A percentile compares a stretch with the other conserved stretches of the same genome.
Evolutionary conservation across 2,888 invertebrate genomes (phyloP).

Genomic region (Thecophora atra): DNA sequence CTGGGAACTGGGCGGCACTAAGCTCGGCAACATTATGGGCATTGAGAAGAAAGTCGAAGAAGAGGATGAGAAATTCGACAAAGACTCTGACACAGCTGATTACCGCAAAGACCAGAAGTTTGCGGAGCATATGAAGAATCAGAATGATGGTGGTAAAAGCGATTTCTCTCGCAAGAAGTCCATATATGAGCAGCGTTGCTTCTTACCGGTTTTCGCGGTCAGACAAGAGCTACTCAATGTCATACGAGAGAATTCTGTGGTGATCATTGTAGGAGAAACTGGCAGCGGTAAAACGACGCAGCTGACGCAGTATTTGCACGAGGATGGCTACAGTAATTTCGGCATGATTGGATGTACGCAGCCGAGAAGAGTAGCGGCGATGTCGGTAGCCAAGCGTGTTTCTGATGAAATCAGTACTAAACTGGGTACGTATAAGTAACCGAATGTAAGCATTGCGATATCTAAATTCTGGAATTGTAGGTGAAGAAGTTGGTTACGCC

Average conservation of each 20-base stretch:
- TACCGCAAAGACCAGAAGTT: slow-evolving; percentile 96
- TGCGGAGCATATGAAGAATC: slow-evolving; percentile 89
- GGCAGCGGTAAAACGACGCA: slow-evolving; percentile 89
- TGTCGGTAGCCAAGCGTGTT: slow-evolving; percentile 99
- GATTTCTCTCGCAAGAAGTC: slow-evolving; percentile 89
- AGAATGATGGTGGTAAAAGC: slow-evolving; percentile 72
- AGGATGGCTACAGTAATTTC: slow-evolving; percentile 91
- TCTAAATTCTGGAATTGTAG: slow-evolving; percentile 59
- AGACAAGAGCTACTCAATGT: slow-evolving; percentile 91
- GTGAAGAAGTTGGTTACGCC: slow-evolving; percentile 96
- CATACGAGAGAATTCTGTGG: slow-evolving; percentile 91
- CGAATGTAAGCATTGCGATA: not conserved
- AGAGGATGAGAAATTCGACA: slow-evolving; percentile 73
- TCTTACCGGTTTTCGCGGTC: slow-evolving; percentile 93
- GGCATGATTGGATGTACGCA: slow-evolving; percentile 99
- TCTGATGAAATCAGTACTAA: slow-evolving; percentile 96
- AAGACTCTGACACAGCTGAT: slow-evolving; percentile 79
- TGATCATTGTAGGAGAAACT: slow-evolving; percentile 86
- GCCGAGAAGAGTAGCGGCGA: slow-evolving; percentile 96
- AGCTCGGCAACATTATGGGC: slow-evolving; percentile 90
- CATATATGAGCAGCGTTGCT: slow-evolving; percentile 88
- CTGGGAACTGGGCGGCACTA: slow-evolving; percentile 98
- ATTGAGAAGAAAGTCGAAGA: slow-evolving; percentile 84
- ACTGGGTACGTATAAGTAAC: slow-evolving; percentile 70
- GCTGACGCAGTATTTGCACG: slow-evolving; percentile 95